phyloP scores from a whole-genome alignment of 1,140 invertebrate genomes.

The Mactra quadrangularis region DNA sequence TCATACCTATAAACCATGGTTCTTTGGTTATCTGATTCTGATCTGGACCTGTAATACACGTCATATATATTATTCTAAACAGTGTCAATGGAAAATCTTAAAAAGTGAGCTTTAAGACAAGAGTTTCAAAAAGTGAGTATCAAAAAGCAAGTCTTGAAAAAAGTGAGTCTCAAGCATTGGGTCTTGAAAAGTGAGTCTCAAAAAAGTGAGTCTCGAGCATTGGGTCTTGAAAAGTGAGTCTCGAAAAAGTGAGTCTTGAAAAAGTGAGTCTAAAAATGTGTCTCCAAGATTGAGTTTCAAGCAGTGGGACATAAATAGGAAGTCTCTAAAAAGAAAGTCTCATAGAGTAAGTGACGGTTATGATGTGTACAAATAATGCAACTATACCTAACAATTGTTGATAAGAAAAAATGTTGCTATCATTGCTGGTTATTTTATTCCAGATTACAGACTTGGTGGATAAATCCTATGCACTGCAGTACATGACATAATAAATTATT shows the following conservation, averaged over 20 bases:
- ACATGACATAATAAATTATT: no score
- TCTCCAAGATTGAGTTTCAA: no score
- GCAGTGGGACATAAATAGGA: background rate
- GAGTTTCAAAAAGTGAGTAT: background rate
- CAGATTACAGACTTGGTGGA: no score
- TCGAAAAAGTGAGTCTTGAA: background rate
- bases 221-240: background rate
- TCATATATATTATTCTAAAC: background rate
- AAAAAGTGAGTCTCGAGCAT: background rate
- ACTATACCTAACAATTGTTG: no score
- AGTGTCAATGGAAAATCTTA: background rate
- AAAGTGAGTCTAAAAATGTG: no score
- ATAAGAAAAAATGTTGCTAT: no score
- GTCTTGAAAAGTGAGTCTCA: background rate
- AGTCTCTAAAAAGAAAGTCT: no score
- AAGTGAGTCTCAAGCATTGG: background rate
- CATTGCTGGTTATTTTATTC: no score
- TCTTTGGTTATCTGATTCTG: slow-evolving; percentile 83
- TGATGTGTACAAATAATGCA: no score
- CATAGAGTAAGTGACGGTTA: no score
- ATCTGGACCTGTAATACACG: slow-evolving; percentile 69
- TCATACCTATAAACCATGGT: slow-evolving; percentile 91
- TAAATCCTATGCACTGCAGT: no score
- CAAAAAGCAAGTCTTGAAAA: background rate
- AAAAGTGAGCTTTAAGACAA: background rate